A percentile compares a stretch with the other conserved stretches of the same genome.
These are phyloP conservation scores for Eudasyphora cyanicolor DNA, from an alignment of 2,888 invertebrate species.

Conservation along the genomic window DNA sequence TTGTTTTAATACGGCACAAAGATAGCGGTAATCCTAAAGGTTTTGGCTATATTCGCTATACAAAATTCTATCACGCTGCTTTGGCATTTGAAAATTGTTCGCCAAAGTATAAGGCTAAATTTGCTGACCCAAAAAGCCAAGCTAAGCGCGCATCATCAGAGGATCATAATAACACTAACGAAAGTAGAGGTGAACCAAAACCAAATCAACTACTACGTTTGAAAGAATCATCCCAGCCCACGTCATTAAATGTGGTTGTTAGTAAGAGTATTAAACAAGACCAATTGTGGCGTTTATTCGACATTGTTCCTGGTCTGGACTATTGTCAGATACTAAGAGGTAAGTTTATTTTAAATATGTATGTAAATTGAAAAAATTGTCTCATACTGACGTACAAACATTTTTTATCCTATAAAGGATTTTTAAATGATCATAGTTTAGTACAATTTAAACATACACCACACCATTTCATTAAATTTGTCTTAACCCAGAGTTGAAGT, in stretches of 20 bases:
- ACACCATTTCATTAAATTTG: too few species aligned
- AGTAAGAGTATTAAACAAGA: slow-evolving; percentile 86
- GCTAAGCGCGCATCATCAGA: slow-evolving; percentile 71
- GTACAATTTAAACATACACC: too few species aligned
- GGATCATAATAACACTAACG: too few species aligned
- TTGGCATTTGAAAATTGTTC: slow-evolving; percentile 92
- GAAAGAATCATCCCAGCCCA: slow-evolving; percentile 79
- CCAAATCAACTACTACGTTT: slow-evolving; percentile 73
- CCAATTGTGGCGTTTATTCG: slow-evolving; percentile 91
- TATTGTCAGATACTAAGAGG: slow-evolving; percentile 81
- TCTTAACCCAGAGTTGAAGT: too few species aligned
- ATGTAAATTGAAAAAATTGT: too few species aligned
- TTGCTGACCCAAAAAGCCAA: slow-evolving; percentile 89
- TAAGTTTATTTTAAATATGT: too few species aligned
- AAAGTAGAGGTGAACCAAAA: slow-evolving; percentile 63
- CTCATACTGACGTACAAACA: too few species aligned
- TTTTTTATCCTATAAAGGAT: too few species aligned
- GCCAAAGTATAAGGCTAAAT: slow-evolving; percentile 90
- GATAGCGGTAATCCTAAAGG: slow-evolving; percentile 90
- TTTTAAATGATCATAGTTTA: too few species aligned
- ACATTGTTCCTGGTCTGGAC: slow-evolving; percentile 90
- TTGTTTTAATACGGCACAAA: slow-evolving; percentile 88
- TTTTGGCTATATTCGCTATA: slow-evolving; percentile 93
- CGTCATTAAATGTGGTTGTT: slow-evolving; percentile 87
- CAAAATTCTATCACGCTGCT: slow-evolving; percentile 91